Base-by-base conservation (phyloP, 2,888 invertebrate species). In the Phytoseiulus persimilis region DNA sequence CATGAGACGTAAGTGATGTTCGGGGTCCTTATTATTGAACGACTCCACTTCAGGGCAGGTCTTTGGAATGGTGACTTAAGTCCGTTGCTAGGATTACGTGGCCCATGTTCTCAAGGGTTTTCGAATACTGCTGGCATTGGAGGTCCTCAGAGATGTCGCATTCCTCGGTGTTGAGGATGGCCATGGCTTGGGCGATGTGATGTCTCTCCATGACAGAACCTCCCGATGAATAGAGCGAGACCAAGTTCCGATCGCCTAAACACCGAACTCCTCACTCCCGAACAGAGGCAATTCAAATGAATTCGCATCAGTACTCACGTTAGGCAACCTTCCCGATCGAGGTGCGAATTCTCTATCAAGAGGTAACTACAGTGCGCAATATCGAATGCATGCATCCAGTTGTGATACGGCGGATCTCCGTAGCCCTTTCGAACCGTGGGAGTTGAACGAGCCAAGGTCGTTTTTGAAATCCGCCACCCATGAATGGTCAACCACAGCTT, bases 121-220 rank as follows among this genome's bases (percentile, higher is more conserved):
- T 89, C 32, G 32, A 45, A 39, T 89, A 83, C 84, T 89, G 31
- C 2, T 83, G 89, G 83, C 39, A 89, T 45, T 46, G 32, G 31
- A 31, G 65, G 33, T 31, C 93, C 92, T 95, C 95, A 91, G 97
- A 94, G 91, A 97, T 95, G 92, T 96, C 96, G 92, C 96, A 96
- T 33, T 95, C 96, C 91, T 96, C 95, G 11, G 95, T 95, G 93
- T 96, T 96, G 87, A 97, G 94, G 91, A 96, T 95, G 91, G 96
- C 95, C 93, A 97, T 94, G 0, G 96, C 95, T 92, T 96, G 96
- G 0, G 96, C 95, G 90, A 96, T 94, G 92, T 97, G 97, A 92
- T 97, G 96, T 33, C 96, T 94, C 94, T 96, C 96, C 95, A 96
- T 95, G 31, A 96, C 95, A 89, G 96, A 96, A 65, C 96, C 96